Evolutionary conservation across 2,797 vertebrate genomes (phyloP).

Genomic region (Molossus molossus): DNA sequence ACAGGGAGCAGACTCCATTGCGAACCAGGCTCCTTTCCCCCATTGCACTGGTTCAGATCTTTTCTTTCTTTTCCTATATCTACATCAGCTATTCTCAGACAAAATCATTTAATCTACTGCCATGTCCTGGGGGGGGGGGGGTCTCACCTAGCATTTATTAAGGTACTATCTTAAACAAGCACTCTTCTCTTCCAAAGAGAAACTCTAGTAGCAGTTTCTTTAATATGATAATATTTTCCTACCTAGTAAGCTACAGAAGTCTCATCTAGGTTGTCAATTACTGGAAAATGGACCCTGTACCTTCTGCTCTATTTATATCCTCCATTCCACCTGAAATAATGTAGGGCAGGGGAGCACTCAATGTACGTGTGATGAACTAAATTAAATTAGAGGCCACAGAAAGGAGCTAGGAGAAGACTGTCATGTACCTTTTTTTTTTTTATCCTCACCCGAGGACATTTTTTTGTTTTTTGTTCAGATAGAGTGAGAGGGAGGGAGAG

Average conservation of each 20-base stretch:
- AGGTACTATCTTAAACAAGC: background rate
- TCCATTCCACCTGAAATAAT: background rate
- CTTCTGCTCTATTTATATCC: background rate
- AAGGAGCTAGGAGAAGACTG: background rate
- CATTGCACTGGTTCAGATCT: background rate
- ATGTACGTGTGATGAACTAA: background rate
- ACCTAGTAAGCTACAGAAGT: background rate
- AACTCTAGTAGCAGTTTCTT: slow-evolving; percentile 53
- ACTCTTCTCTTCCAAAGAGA: background rate
- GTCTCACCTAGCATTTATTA: slow-evolving; percentile 24
- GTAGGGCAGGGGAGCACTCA: background rate
- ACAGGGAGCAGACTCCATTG: background rate
- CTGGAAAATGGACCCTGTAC: background rate
- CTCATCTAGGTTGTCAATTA: background rate
- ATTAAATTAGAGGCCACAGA: background rate
- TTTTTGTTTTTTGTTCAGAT: too few relatives aligned
- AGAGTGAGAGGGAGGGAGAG: too few relatives aligned
- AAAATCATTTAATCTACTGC: background rate
- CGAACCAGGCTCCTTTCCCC: background rate
- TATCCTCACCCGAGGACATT: too few relatives aligned
- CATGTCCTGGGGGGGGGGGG: background rate
- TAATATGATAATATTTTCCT: background rate
- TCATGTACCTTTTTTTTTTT: background rate
- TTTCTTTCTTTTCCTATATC: background rate
- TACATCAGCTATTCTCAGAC: background rate